These are phyloP conservation scores for Menidia beryllina DNA, from an alignment of 2,113 vertebrate genomes.

Conservation along the genomic window DNA sequence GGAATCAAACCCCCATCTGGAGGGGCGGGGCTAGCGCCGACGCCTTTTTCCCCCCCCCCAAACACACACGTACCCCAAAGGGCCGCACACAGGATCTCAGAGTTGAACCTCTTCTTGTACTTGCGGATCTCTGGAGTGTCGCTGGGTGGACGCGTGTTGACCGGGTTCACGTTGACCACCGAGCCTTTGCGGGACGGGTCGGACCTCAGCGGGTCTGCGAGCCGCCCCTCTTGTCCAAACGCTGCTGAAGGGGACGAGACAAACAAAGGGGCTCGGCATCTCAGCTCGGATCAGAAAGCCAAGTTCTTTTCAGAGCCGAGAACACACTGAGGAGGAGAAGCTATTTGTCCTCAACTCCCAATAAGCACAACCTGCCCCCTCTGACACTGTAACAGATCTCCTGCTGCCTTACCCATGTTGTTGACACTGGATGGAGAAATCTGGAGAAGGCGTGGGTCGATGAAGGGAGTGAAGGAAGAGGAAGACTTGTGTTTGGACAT, in stretches of 20 bases:
- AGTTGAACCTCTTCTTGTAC: constrained; percentile 98
- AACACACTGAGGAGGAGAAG: no score
- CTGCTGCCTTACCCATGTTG: constrained; percentile 88
- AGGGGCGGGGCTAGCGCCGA: background rate
- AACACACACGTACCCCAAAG: constrained; percentile 86
- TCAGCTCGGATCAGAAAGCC: no score
- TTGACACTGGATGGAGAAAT: constrained; percentile 97
- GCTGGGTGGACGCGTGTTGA: constrained; percentile 95
- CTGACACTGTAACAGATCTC: background rate
- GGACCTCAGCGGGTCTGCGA: constrained; percentile 89
- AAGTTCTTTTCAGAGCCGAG: no score
- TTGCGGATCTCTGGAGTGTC: constrained; percentile 97
- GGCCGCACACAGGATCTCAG: constrained; percentile 94
- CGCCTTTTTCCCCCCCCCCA: no score
- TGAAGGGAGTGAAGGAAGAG: constrained; percentile 99
- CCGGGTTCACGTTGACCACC: constrained; percentile 98
- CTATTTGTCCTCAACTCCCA: background rate
- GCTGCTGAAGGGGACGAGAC: constrained; percentile 79
- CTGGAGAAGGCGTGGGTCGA: constrained; percentile 97
- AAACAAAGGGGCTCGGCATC: accelerated
- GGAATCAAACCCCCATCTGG: background rate
- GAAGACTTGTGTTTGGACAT: constrained; percentile 99
- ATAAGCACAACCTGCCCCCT: background rate
- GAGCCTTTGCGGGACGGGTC: constrained; percentile 96
- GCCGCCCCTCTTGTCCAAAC: constrained; percentile 91